Evolutionary conservation across 2,113 vertebrate genomes (phyloP).

Genomic region (Pteronura brasiliensis): DNA sequence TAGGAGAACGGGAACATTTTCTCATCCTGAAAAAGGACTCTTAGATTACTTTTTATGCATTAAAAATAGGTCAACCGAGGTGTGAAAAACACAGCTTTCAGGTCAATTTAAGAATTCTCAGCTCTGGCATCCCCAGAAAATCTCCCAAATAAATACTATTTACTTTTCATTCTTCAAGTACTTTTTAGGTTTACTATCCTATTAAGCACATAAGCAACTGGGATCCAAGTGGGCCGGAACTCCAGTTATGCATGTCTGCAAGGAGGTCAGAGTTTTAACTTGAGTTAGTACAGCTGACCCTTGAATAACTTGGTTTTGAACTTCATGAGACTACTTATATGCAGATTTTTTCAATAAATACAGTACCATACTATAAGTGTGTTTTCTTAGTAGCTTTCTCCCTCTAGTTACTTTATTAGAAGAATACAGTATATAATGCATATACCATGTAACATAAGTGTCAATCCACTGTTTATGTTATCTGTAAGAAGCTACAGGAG

Average conservation of each 20-base stretch:
- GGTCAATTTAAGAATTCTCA: background rate
- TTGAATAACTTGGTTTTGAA: background rate
- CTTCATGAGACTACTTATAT: background rate
- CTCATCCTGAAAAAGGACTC: background rate
- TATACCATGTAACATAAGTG: background rate
- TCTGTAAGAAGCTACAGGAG: background rate
- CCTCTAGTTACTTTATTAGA: background rate
- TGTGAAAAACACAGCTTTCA: background rate
- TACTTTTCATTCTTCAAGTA: background rate
- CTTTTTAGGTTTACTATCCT: background rate
- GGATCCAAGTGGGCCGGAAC: accelerated
- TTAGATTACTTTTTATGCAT: background rate
- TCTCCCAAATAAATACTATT: background rate
- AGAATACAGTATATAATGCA: background rate
- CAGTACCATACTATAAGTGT: background rate
- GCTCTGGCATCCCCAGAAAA: background rate
- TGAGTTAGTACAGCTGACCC: background rate
- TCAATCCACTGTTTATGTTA: background rate
- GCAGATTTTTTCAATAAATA: background rate
- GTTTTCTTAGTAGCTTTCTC: background rate
- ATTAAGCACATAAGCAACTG: background rate
- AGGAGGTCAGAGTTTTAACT: background rate
- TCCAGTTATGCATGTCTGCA: background rate
- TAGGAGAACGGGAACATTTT: background rate
- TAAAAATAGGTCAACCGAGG: background rate